Conservation (phyloP, 2,888 invertebrate genomes). For the Yponomeuta evonymella region DNA sequence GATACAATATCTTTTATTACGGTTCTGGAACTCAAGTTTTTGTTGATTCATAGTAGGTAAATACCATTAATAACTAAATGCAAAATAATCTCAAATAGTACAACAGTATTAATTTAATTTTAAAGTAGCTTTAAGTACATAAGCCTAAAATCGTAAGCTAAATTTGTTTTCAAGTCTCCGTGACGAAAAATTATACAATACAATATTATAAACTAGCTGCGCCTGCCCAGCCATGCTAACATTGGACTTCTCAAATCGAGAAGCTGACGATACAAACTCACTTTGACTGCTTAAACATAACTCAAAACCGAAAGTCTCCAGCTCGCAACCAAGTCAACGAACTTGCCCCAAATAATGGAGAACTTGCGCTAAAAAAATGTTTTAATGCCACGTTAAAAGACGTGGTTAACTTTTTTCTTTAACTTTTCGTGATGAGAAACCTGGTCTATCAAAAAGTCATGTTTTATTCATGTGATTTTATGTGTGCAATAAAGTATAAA, state of each 20-base stretch:
- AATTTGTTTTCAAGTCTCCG: background rate
- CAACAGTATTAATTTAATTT: background rate
- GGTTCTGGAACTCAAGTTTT: background rate
- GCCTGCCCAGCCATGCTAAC: too few relatives aligned
- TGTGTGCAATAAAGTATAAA: too few relatives aligned
- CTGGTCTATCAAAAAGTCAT: too few relatives aligned
- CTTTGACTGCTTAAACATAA: too few relatives aligned
- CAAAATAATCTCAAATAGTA: background rate
- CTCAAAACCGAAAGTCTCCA: too few relatives aligned
- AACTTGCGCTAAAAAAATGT: too few relatives aligned
- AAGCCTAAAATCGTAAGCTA: constrained; percentile 5
- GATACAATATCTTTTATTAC: background rate
- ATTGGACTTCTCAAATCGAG: too few relatives aligned
- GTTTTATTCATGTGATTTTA: too few relatives aligned
- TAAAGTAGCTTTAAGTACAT: constrained; percentile 1
- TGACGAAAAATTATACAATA: background rate
- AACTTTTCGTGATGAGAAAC: too few relatives aligned
- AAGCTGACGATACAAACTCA: too few relatives aligned
- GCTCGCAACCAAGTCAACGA: background rate
- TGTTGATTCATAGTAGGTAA: background rate
- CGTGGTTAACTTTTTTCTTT: too few relatives aligned
- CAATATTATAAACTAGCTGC: background rate
- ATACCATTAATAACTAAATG: background rate
- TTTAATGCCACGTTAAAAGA: too few relatives aligned
- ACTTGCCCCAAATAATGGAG: background rate